Conservation (phyloP, 2,113 vertebrate species). For the Podocnemis expansa region DNA sequence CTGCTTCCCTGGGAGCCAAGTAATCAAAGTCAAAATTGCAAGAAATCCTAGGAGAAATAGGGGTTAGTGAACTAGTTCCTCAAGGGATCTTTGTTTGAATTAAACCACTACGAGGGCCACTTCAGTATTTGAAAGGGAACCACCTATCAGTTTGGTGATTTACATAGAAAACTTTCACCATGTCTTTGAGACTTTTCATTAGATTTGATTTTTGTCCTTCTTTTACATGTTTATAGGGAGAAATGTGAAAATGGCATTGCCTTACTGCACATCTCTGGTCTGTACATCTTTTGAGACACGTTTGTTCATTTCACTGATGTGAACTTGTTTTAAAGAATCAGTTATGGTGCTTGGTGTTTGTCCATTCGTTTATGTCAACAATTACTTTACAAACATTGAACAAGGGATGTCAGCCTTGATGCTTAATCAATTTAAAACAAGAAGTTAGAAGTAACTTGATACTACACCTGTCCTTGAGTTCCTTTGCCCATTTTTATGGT, state of each 20-base stretch:
- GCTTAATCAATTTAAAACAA: not conserved
- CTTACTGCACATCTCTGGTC: not conserved
- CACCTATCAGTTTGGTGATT: not conserved
- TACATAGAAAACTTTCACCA: not conserved
- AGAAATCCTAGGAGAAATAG: not conserved
- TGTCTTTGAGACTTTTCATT: not conserved
- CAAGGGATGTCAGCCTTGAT: not conserved
- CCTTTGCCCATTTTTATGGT: not conserved
- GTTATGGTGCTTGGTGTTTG: rapidly evolving
- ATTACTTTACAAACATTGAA: not conserved
- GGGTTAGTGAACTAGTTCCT: not conserved
- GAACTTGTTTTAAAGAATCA: not conserved
- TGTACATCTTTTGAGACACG: not conserved
- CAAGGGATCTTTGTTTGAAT: not conserved
- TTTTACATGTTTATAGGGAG: not conserved
- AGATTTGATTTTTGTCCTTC: not conserved
- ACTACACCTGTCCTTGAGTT: not conserved
- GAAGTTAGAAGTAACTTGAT: not conserved
- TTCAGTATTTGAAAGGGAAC: not conserved
- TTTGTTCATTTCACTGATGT: not conserved
- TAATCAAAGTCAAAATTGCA: not conserved
- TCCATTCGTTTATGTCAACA: not conserved
- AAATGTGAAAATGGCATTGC: not conserved
- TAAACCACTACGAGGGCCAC: not conserved
- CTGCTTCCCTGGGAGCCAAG: rapidly evolving